A percentile compares a stretch with the other conserved stretches of the same genome.
phyloP scores from a whole-genome alignment of 2,113 vertebrate genomes.

The Vulpes vulpes region DNA sequence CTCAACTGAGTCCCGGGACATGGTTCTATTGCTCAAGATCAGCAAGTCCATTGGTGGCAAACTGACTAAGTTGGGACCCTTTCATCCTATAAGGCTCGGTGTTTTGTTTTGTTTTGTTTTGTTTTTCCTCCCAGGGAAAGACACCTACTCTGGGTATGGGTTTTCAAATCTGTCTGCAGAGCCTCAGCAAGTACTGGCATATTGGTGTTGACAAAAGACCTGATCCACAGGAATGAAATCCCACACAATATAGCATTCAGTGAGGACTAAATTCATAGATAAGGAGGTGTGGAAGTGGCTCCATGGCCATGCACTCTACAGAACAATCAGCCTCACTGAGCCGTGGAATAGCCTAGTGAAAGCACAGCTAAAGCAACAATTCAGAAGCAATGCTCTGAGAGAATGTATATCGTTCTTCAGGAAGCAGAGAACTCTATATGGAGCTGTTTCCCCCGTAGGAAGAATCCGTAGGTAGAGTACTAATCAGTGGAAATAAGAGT shows the following conservation, averaged over 20 bases:
- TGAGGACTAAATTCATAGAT: background rate
- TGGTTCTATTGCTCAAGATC: background rate
- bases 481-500: background rate
- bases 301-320: background rate
- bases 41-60: background rate
- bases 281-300: background rate
- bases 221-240: background rate
- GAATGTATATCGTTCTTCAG: background rate
- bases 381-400: background rate
- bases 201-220: background rate
- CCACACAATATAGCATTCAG: background rate
- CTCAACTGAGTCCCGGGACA: background rate
- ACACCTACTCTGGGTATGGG: background rate
- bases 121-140: background rate
- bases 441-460: background rate
- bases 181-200: background rate
- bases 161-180: background rate
- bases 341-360: background rate
- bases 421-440: background rate
- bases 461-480: background rate
- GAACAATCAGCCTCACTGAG: background rate
- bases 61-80: background rate
- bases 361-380: background rate
- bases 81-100: background rate
- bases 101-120: background rate